Base-by-base conservation (phyloP, 2,113 vertebrate species). In the Neoarius graeffei region DNA sequence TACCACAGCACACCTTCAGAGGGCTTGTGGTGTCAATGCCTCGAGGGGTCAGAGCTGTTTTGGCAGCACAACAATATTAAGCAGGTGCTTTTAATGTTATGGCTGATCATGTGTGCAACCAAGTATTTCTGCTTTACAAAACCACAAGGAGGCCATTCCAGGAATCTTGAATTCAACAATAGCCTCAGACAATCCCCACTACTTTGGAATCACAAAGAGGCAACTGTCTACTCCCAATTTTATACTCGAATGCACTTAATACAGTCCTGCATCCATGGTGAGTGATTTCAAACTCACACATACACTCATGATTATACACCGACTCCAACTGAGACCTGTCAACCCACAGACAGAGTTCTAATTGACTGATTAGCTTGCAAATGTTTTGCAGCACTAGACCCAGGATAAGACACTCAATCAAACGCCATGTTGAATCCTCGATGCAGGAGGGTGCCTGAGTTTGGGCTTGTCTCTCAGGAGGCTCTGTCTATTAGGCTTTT, bases 331-430 rank as follows among this genome's bases (percentile, higher is more conserved):
- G 66, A 66, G 74, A 81, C 77, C 60, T 19, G 59, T 77, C 54
- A 77, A 87, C 85, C 89, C 71, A 62, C 42, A 42, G 83, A 79
- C 77, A 60, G 77, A 66, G 80, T 59, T 80, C 83, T 87, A 87
- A 90, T 83, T 89, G 88, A 89, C 85, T 89, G 85, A 88, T 83
- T 20, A 71, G 67, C 30, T 56, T 60, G 83, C 77, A 88, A 77
- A 86, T 90, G 64, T 90, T 56, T 88, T 66, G 30, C 59, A 81
- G 79, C 56, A 80, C 60, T 83, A 83, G 79, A 89, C 71, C n/a
- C 4, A 5, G 56, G 79, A 67, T 54, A 74, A 82, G 62, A 27
- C 85, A 52, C 57, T 87, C 60, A 57, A 85, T 90, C 88, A 87
- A 81, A 82, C 8, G 27, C 23, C 60, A 17, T 76, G 83, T 64